Percentiles rank a stretch among this genome's conserved stretches.
Conservation (phyloP, 2,797 vertebrate species). For the Gymnoscopelus braueri region DNA sequence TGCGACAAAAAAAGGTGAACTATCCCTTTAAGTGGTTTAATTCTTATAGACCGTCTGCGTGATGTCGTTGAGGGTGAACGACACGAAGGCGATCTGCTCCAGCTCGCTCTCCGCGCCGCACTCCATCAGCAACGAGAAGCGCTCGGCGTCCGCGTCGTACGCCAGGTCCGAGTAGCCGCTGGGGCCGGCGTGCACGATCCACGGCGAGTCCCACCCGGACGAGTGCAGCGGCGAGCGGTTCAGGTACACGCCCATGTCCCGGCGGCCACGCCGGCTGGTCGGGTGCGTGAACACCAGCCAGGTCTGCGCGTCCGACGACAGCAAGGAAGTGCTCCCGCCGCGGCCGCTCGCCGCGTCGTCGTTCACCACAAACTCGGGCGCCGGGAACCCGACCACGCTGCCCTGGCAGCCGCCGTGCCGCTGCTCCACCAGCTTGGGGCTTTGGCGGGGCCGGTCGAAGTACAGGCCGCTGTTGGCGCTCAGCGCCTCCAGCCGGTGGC, state of each 20-base stretch:
- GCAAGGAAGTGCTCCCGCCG: conserved; percentile 58
- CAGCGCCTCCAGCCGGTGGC: conserved; percentile 83
- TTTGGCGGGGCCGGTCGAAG: conserved; percentile 76
- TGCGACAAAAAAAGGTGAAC: too few relatives aligned
- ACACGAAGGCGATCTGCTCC: conserved; percentile 87
- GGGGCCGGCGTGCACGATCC: conserved; percentile 86
- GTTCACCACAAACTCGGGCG: conserved; percentile 55
- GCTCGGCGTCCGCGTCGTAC: conserved; percentile 69
- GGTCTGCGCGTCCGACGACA: conserved; percentile 55
- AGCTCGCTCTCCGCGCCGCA: conserved; percentile 79
- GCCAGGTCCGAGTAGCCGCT: conserved; percentile 93
- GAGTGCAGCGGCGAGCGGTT: conserved; percentile 82
- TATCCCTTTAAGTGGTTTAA: too few relatives aligned
- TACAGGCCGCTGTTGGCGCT: conserved; percentile 77
- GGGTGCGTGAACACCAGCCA: conserved; percentile 94
- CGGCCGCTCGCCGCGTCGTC: conserved; percentile 59
- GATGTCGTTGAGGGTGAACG: conserved; percentile 75
- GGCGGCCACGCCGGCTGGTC: conserved; percentile 72
- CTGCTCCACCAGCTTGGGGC: conserved; percentile 78
- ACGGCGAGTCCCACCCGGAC: conserved; percentile 80
- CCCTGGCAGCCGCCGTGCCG: conserved; percentile 89
- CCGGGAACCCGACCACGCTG: conserved; percentile 88
- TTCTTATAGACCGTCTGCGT: conserved; percentile 69
- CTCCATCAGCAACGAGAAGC: conserved; percentile 91
- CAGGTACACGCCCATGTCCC: conserved; percentile 88